Evolutionary conservation across 2,113 vertebrate species (phyloP), one percentile per base, ranked within the genome.

Genomic region (Heliornis fulica): DNA sequence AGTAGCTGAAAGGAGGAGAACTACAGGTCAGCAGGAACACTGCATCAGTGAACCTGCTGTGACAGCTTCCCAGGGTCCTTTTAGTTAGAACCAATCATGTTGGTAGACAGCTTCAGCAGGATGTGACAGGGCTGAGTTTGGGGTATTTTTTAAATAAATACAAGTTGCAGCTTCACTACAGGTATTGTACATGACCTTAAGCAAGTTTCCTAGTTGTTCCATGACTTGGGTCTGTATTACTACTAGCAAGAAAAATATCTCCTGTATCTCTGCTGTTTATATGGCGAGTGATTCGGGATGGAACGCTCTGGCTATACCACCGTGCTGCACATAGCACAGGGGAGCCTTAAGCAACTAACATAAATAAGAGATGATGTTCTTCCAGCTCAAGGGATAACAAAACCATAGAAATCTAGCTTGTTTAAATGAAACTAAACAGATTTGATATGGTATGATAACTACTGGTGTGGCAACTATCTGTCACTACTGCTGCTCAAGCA

Each of bases 341-440:
- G n/a, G 69, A 94, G 63, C 82, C 84, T 95, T 93, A 90, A 95
- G 90, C 61, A 85, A 89, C 83, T 96, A 92, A 91, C 92, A 82
- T 97, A 97, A 96, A 97, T 96, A 96, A 94, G 89, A 94, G 40
- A 84, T 68, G 76, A 57, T 97, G 51, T 93, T 78, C 71, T 93
- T 94, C 53, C 65, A 95, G 69, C 91, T 95, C 57, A 69, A 95
- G 89, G 87, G 80, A 94, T 96, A 96, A 95, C 87, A 95, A 94
- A 96, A 94, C 89, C 51, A 93, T 64, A 82, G 87, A 96, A 95
- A 94, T 89, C 74, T 76, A 84, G 48, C 72, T 97, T 96, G 96
- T 96, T 97, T 97, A 97, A 97, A 94, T 84, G 64, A 95, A 91
- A 61, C 77, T 96, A 97, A 95, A 94, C 95, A 95, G 65, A 82